phyloP scores from a whole-genome alignment of 2,888 invertebrate species.

The Agonopterix alstromeriana region DNA sequence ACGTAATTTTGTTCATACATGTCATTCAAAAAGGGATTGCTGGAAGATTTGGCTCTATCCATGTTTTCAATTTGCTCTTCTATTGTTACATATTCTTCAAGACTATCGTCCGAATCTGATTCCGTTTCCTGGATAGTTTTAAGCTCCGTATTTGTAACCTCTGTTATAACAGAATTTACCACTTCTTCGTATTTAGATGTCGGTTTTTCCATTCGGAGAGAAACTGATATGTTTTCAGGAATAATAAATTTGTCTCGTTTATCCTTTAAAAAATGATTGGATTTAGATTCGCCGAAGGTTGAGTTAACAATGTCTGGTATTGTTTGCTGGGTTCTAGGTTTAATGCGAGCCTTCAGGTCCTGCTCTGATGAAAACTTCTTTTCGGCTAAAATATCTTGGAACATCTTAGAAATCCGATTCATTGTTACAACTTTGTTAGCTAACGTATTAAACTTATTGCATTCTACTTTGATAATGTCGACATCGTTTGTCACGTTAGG shows the following conservation, averaged over 20 bases:
- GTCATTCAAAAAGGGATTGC: conserved; percentile 52
- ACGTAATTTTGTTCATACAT: conserved; percentile 36
- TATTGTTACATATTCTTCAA: conserved; percentile 27
- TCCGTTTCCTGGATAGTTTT: conserved; percentile 9
- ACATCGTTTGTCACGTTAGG: background rate
- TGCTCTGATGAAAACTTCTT: conserved; percentile 14
- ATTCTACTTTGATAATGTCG: conserved; percentile 2
- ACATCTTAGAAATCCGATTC: conserved; percentile 49
- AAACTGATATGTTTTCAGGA: conserved; percentile 57
- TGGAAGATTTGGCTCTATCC: conserved; percentile 31
- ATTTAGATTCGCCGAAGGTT: conserved; percentile 44
- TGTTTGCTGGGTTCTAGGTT: conserved; percentile 33
- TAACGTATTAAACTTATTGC: conserved; percentile 36
- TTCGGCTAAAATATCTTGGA: conserved; percentile 22
- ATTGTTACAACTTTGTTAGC: conserved; percentile 46
- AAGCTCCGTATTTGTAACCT: conserved; percentile 8
- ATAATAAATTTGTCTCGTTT: conserved; percentile 49
- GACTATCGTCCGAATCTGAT: conserved; percentile 20
- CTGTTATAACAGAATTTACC: conserved; percentile 1
- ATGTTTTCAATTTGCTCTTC: conserved; percentile 32
- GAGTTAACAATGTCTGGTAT: conserved; percentile 70
- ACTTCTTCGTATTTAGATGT: conserved; percentile 16
- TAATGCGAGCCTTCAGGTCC: conserved; percentile 14
- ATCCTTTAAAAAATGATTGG: conserved; percentile 35
- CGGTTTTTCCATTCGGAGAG: conserved; percentile 47